Evolutionary conservation across 53 echinoderm and acorn worm genomes (phyloP).

Genomic region (Glandiceps talaboti): DNA sequence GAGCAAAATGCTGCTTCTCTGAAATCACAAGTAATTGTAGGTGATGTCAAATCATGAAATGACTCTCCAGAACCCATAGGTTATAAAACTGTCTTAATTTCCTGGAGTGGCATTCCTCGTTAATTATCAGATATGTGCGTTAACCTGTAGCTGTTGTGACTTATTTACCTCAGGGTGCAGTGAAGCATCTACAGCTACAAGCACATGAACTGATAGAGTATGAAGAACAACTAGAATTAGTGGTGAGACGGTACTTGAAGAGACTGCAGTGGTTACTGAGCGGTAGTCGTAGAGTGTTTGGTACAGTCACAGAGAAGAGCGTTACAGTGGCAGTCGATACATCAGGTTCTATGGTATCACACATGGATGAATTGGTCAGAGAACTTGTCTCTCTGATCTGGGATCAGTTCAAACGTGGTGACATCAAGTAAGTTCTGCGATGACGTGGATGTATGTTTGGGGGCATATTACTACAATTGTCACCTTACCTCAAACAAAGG

Average conservation of each 20-base stretch:
- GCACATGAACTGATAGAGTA: conserved; percentile 88
- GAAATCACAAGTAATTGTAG: too few species aligned
- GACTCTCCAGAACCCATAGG: too few species aligned
- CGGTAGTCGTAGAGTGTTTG: conserved; percentile 91
- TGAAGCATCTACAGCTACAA: conserved; percentile 84
- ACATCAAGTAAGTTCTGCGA: conserved; percentile 69
- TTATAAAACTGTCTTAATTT: too few species aligned
- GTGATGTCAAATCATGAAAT: too few species aligned
- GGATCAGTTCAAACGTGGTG: conserved; percentile 92
- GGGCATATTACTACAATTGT: too few species aligned
- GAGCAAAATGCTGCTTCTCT: too few species aligned
- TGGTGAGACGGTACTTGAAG: conserved; percentile 72
- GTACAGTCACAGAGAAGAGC: conserved; percentile 84
- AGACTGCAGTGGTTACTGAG: conserved; percentile 96
- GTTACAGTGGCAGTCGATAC: conserved; percentile 82
- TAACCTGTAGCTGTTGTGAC: too few species aligned
- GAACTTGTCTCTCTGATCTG: conserved; percentile 84
- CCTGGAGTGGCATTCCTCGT: too few species aligned
- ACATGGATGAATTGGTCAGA: conserved; percentile 92
- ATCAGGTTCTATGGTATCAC: conserved; percentile 87
- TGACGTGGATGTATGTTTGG: too few species aligned
- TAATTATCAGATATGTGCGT: too few species aligned
- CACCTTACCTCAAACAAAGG: too few species aligned
- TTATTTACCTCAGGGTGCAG: conserved; percentile 84
- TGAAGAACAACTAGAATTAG: conserved; percentile 68